Percentiles rank a stretch among this genome's conserved stretches.
Evolutionary conservation across 2,888 invertebrate genomes (phyloP).

Genomic region (Catonia carolina): DNA sequence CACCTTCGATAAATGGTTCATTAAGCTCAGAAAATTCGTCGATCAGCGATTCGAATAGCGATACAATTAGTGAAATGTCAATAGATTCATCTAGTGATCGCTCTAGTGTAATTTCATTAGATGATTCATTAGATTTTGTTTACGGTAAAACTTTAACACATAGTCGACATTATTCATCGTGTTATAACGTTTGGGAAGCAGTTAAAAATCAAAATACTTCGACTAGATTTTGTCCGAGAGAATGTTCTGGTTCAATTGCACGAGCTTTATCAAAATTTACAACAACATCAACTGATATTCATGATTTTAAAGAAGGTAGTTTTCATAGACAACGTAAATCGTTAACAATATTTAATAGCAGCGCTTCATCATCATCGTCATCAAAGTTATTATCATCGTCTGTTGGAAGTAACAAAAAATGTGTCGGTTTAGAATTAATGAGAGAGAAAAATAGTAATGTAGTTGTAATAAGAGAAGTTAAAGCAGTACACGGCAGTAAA

Average conservation of each 20-base stretch:
- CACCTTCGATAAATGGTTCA: conserved; percentile 26
- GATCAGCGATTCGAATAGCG: conserved; percentile 44
- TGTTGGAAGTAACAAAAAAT: conserved; percentile 24
- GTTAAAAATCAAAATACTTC: conserved; percentile 21
- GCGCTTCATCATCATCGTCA: conserved; percentile 6
- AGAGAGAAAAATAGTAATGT: conserved; percentile 44
- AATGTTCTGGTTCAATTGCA: conserved; percentile 45
- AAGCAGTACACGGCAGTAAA: conserved; percentile 43
- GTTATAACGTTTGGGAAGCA: conserved; percentile 36
- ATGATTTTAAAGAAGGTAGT: conserved; percentile 15
- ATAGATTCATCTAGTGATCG: conserved; percentile 48
- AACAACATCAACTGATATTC: conserved; percentile 7
- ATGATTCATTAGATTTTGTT: conserved; percentile 45
- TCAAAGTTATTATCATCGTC: background rate
- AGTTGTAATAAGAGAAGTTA: conserved; percentile 45
- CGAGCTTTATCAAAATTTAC: conserved; percentile 45
- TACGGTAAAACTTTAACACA: conserved; percentile 40
- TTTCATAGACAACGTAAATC: conserved; percentile 22
- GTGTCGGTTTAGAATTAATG: conserved; percentile 42
- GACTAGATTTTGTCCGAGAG: conserved; percentile 41
- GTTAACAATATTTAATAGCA: conserved; percentile 28
- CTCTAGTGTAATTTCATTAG: conserved; percentile 46
- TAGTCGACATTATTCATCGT: conserved; percentile 36
- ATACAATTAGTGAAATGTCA: conserved; percentile 47
- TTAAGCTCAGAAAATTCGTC: conserved; percentile 33